Evolutionary conservation across 2,797 vertebrate species (phyloP).

Genomic region (Acrossocheilus fasciatus): DNA sequence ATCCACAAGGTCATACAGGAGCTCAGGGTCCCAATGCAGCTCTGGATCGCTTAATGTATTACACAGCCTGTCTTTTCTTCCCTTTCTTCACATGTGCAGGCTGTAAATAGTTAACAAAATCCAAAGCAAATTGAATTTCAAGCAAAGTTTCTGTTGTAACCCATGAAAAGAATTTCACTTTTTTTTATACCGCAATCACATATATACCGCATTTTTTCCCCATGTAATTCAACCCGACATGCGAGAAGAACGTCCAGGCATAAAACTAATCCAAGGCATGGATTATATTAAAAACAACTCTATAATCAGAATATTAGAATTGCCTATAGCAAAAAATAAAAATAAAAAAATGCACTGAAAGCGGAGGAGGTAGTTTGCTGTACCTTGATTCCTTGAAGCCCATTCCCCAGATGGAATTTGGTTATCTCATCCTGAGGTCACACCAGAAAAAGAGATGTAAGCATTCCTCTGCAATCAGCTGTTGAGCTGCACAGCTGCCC

Average conservation of each 20-base stretch:
- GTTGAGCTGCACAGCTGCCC: conserved; percentile 78
- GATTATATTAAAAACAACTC: background rate
- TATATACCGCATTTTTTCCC: background rate
- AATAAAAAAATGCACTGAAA: background rate
- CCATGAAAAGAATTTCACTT: conserved; percentile 73
- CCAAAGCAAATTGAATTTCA: conserved; percentile 74
- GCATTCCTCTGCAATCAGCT: conserved; percentile 75
- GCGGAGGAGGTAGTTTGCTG: conserved; percentile 30
- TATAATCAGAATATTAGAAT: background rate
- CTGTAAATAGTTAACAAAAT: conserved; percentile 68
- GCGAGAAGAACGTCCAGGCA: background rate
- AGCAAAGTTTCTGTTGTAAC: conserved; percentile 67
- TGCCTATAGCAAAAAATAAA: background rate
- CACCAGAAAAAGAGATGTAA: conserved; percentile 49
- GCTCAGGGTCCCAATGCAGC: conserved; percentile 64
- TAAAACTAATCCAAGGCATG: background rate
- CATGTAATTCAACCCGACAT: background rate
- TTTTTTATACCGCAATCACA: conserved; percentile 59
- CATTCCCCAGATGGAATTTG: conserved; percentile 50
- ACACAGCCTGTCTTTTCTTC: conserved; percentile 48
- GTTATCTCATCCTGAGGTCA: conserved; percentile 54
- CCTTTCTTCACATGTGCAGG: conserved; percentile 31
- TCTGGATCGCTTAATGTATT: conserved; percentile 63
- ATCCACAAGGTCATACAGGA: conserved; percentile 77
- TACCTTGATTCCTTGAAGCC: conserved; percentile 43